These are phyloP conservation scores for Pteropus rufus DNA, from an alignment of 2,797 vertebrate species.

Conservation along the genomic window DNA sequence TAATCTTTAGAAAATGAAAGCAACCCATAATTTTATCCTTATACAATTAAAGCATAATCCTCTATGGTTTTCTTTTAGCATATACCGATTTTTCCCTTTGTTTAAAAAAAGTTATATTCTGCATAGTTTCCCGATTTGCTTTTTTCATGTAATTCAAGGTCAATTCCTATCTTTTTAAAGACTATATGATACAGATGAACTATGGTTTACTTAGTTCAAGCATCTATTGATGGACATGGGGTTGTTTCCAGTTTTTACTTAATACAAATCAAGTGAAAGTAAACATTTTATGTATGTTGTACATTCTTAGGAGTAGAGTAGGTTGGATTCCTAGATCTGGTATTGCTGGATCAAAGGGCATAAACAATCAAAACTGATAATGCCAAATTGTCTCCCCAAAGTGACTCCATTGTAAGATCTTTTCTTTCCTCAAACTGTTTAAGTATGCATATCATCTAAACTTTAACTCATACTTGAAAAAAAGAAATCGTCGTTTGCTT, in stretches of 20 bases:
- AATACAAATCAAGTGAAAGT: constrained; percentile 3
- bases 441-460: not conserved
- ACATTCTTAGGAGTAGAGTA: not conserved
- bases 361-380: not conserved
- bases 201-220: not conserved
- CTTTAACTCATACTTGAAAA: not conserved
- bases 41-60: not conserved
- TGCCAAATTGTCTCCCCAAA: not conserved
- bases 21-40: not conserved
- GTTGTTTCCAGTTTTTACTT: not conserved
- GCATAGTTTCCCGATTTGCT: not conserved
- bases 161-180: not conserved
- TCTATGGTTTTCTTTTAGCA: not conserved
- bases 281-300: not conserved
- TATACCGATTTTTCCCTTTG: not conserved
- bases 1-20: constrained; percentile 12
- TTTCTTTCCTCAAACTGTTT: not conserved
- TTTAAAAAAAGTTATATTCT: constrained; percentile 1
- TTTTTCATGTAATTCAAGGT: not conserved
- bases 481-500: not conserved
- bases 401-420: not conserved
- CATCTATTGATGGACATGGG: not conserved
- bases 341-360: not conserved
- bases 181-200: not conserved
- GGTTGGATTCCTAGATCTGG: not conserved